These are phyloP conservation scores for Agelas oroides DNA, from an alignment of 37 sponge, comb jelly and placozoan species.

Conservation along the genomic window DNA sequence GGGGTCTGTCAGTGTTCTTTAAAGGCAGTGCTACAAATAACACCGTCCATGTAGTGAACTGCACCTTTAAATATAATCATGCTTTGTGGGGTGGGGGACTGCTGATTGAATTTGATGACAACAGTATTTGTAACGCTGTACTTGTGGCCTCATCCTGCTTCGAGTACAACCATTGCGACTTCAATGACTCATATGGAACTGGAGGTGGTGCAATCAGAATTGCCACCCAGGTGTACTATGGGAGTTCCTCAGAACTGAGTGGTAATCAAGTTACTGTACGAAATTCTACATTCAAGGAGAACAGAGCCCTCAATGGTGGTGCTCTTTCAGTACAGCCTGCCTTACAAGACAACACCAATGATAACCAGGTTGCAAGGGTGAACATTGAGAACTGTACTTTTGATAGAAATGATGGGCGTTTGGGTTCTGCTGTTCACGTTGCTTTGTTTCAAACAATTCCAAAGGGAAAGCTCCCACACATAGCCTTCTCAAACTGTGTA, in stretches of 20 bases:
- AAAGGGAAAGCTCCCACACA: not conserved
- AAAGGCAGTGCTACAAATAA: conserved; percentile 40
- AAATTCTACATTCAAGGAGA: not conserved
- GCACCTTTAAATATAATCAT: conserved; percentile 18
- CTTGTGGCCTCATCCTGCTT: not conserved
- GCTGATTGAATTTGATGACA: conserved; percentile 57
- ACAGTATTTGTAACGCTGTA: conserved; percentile 13
- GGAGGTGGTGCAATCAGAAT: conserved; percentile 57
- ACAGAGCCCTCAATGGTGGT: conserved; percentile 44
- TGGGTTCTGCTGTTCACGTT: conserved; percentile 46
- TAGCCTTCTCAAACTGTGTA: not conserved
- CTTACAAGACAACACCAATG: not conserved
- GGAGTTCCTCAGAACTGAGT: not conserved
- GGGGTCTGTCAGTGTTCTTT: conserved; percentile 67
- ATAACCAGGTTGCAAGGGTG: not conserved
- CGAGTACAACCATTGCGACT: conserved; percentile 18
- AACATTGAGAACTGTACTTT: conserved; percentile 13
- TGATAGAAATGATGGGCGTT: not conserved
- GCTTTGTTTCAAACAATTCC: not conserved
- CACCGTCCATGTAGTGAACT: conserved; percentile 9
- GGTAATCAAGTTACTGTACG: not conserved
- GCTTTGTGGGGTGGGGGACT: conserved; percentile 65
- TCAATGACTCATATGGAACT: not conserved
- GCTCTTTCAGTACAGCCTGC: conserved; percentile 36
- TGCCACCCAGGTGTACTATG: conserved; percentile 21